Evolutionary conservation across 2,797 vertebrate species (phyloP).

Genomic region (Synanceia verrucosa): DNA sequence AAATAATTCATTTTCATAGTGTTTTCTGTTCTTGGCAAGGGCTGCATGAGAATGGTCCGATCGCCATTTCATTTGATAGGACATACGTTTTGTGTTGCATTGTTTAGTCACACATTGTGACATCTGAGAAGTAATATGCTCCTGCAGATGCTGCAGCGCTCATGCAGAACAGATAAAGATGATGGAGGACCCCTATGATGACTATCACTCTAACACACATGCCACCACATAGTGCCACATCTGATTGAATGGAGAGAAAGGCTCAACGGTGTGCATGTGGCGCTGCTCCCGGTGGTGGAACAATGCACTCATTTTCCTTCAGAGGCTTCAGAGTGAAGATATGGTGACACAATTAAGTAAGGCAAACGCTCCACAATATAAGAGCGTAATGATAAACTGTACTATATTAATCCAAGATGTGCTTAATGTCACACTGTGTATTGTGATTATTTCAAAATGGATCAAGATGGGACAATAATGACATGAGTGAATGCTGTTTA

Average conservation of each 20-base stretch:
- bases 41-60: neutral
- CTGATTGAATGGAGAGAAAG: conserved; percentile 42
- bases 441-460: conserved; percentile 21
- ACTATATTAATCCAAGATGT: conserved; percentile 27
- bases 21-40: conserved; percentile 10
- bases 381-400: conserved; percentile 2
- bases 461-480: conserved; percentile 16
- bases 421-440: conserved; percentile 18
- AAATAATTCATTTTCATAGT: neutral
- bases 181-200: conserved; percentile 59
- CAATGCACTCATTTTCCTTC: conserved; percentile 40
- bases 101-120: conserved; percentile 61
- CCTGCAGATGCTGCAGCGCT: conserved; percentile 56
- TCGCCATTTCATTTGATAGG: conserved; percentile 29
- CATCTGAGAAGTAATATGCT: conserved; percentile 60
- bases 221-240: conserved; percentile 35
- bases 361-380: conserved; percentile 3
- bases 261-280: conserved; percentile 28
- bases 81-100: conserved; percentile 40
- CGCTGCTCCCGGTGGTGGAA: conserved; percentile 36
- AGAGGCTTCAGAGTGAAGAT: conserved; percentile 35
- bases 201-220: conserved; percentile 44
- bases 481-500: neutral
- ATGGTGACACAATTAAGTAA: conserved; percentile 22
- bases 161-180: conserved; percentile 65